A percentile compares a stretch with the other conserved stretches of the same genome.
Evolutionary conservation across 1,140 invertebrate species (phyloP).

Genomic region (Stenopsyche tienmushanensis): DNA sequence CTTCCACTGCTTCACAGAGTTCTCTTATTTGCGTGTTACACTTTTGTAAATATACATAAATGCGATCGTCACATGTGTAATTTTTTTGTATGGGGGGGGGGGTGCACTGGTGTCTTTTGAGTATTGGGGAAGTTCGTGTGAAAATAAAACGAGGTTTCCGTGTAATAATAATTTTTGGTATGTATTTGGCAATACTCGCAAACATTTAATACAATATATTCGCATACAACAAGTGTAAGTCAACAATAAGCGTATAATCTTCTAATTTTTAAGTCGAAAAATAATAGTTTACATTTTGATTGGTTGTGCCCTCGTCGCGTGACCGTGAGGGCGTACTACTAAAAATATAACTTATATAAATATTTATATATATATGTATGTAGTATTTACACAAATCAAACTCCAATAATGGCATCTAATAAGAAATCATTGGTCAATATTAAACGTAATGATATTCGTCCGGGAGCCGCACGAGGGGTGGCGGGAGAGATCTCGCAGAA

Average conservation of each 20-base stretch:
- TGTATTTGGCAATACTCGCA: constrained; percentile 43
- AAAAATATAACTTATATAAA: constrained; percentile 25
- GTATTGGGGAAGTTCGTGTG: background rate
- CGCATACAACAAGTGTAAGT: constrained; percentile 42
- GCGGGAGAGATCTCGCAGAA: constrained; percentile 12
- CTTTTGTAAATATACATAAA: no score
- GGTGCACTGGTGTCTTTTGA: no score
- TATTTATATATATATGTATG: no score
- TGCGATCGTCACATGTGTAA: background rate
- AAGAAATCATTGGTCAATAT: constrained; percentile 24
- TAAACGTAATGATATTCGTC: no score
- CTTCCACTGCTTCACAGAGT: background rate
- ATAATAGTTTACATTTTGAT: constrained; percentile 29
- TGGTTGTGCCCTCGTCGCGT: constrained; percentile 15
- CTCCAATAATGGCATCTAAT: constrained; percentile 24
- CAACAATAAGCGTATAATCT: constrained; percentile 42
- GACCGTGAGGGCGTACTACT: constrained; percentile 18
- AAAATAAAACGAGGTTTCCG: constrained; percentile 39
- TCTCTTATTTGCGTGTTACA: no score
- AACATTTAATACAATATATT: constrained; percentile 43
- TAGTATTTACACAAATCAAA: constrained; percentile 19
- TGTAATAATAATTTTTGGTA: constrained; percentile 43
- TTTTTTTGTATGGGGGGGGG: background rate
- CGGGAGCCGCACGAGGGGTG: background rate
- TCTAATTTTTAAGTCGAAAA: constrained; percentile 39